phyloP scores from a whole-genome alignment of 2,888 invertebrate species.

The Homarus gammarus region DNA sequence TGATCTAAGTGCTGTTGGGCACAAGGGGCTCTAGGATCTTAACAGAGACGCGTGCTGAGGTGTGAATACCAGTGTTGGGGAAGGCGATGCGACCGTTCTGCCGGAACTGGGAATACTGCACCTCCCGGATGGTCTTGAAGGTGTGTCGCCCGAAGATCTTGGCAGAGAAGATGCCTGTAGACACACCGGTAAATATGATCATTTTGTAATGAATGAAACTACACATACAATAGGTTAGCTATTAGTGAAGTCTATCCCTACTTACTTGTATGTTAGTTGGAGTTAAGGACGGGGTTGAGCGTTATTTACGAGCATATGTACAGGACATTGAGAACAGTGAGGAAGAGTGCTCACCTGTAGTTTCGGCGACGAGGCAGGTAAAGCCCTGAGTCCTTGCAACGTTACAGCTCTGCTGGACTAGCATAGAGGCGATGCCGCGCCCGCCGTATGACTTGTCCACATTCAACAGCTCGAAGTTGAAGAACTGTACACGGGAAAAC shows the following conservation, averaged over 20 bases:
- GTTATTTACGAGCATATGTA: too few relatives aligned
- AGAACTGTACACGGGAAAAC: conserved; percentile 47
- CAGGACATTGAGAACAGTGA: too few relatives aligned
- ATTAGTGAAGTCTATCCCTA: too few relatives aligned
- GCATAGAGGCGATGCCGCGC: conserved; percentile 75
- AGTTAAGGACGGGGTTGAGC: too few relatives aligned
- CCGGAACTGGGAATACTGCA: conserved; percentile 71
- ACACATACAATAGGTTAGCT: too few relatives aligned
- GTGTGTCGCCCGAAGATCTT: conserved; percentile 75
- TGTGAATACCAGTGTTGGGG: conserved; percentile 75
- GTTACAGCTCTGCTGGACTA: conserved; percentile 69
- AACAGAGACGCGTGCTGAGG: conserved; percentile 73
- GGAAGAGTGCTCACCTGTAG: conserved; percentile 73
- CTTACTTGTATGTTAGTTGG: too few relatives aligned
- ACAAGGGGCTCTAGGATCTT: conserved; percentile 61
- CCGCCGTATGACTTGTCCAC: conserved; percentile 75
- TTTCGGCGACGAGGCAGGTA: conserved; percentile 70
- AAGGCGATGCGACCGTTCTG: conserved; percentile 74
- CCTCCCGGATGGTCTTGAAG: conserved; percentile 75
- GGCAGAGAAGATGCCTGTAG: conserved; percentile 74
- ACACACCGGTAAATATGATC: neutral
- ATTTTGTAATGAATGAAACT: too few relatives aligned
- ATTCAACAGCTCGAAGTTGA: conserved; percentile 73
- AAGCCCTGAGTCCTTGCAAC: conserved; percentile 64
- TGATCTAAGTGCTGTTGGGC: conserved; percentile 14